phyloP scores from a whole-genome alignment of 2,797 vertebrate genomes.

The Pangasius djambal region DNA sequence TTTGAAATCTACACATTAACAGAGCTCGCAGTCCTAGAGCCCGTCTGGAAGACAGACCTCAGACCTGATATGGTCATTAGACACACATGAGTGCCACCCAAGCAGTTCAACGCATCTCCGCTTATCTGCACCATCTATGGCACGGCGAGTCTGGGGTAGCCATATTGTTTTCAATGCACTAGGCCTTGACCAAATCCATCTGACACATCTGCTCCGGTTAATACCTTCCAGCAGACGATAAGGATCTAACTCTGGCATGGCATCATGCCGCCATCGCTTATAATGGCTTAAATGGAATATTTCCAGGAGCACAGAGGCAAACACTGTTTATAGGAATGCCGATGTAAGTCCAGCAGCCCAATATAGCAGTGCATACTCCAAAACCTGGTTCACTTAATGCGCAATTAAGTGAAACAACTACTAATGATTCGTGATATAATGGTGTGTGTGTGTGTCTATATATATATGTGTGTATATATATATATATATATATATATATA shows the following conservation, averaged over 20 bases:
- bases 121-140: slow-evolving; percentile 53
- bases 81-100: slow-evolving; percentile 44
- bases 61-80: slow-evolving; percentile 49
- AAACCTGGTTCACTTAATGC: slow-evolving; percentile 7
- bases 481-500: too few species aligned
- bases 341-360: neutral
- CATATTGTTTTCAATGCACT: slow-evolving; percentile 56
- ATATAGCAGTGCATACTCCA: neutral
- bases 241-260: slow-evolving; percentile 51
- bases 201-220: slow-evolving; percentile 55
- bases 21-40: slow-evolving; percentile 58
- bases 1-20: slow-evolving; percentile 55
- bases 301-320: slow-evolving; percentile 44
- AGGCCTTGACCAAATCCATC: slow-evolving; percentile 56
- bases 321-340: slow-evolving; percentile 36
- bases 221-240: slow-evolving; percentile 57
- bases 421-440: neutral
- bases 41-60: slow-evolving; percentile 54
- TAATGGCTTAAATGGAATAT: slow-evolving; percentile 36
- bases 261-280: slow-evolving; percentile 36
- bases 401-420: slow-evolving; percentile 32
- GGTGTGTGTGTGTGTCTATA: too few species aligned
- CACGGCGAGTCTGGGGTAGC: slow-evolving; percentile 47
- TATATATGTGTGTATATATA: neutral
- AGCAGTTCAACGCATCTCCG: slow-evolving; percentile 45